Evolutionary conservation across 2,113 vertebrate species (phyloP), one percentile per base, ranked within the genome.

Genomic region (Melanocharis versteri): DNA sequence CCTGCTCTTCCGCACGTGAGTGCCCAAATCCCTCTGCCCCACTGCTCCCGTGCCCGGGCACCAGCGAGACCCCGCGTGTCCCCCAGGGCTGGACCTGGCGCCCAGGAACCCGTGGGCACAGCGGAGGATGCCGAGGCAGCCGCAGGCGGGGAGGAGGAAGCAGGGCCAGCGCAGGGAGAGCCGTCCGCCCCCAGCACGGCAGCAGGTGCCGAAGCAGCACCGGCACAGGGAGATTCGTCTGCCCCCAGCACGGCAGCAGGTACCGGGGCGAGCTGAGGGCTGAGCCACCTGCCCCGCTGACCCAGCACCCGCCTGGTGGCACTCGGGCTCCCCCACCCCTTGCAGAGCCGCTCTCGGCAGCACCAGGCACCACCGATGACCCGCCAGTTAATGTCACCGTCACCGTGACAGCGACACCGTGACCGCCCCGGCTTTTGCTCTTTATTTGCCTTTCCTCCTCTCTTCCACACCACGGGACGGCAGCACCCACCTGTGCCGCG

Each of bases 1-100:
- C 31, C 87, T 96, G 19, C 86, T 96, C 15, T 96, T 96, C 91
- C 93, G 5, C 50, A 78, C 21, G 96, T 96, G 88, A 93, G 96
- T 85, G 39, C 40, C 82, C 47, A 0, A 10, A 37, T 0, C 44
- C 56, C 51, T 13, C 6, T 0, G 11, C 3, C 26, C 68, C 10
- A 0, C 0, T 0, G 9, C 26, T 6, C 5, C 83, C 4, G 1
- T 3, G 3, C 28, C 35, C 33, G 24, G 4, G 10, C 4, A 0
- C 30, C 2, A 0, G 23, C 27, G 16, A 64, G 15, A 71, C 58
- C 24, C 24, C 2, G 0, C 11, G 0, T 4, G 28, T 33, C 4
- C 19, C 18, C 3, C 21, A 95, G 96, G 84, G 87, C 87, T 1
- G 12, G 33, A 1, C 26, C 51, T 0, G 15, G 54, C 1, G n/a